Conservation (phyloP, 1,140 invertebrate genomes). For the Pogonus chalceus region DNA sequence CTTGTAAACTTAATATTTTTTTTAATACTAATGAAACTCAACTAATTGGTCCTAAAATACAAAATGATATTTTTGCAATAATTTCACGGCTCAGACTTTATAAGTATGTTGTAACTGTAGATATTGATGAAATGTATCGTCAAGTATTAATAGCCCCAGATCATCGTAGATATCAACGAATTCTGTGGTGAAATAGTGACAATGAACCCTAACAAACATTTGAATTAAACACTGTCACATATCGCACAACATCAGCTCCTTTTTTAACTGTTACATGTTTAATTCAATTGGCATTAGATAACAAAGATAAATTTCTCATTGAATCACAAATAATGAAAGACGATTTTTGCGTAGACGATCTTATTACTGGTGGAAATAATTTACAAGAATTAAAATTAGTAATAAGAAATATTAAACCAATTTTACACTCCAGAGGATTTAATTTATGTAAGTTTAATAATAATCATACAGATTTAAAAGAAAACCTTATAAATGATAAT, state of each 20-base stretch:
- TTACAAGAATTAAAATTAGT: conserved; percentile 7
- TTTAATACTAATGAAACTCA: conserved; percentile 29
- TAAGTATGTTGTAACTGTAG: conserved; percentile 19
- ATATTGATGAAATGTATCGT: conserved; percentile 22
- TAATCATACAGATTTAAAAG: background rate
- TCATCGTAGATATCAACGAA: conserved; percentile 31
- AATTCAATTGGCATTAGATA: conserved; percentile 9
- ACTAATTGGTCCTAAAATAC: conserved; percentile 27
- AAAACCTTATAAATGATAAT: background rate
- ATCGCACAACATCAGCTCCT: conserved; percentile 22
- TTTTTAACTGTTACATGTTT: conserved; percentile 22
- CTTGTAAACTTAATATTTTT: conserved; percentile 18
- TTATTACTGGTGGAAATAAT: conserved; percentile 28
- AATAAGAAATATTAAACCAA: background rate
- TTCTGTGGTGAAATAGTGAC: conserved; percentile 30
- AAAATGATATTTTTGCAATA: conserved; percentile 27
- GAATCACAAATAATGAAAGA: conserved; percentile 19
- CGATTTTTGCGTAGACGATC: conserved; percentile 38
- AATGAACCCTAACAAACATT: conserved; percentile 8
- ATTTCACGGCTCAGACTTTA: conserved; percentile 24
- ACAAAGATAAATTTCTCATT: conserved; percentile 19
- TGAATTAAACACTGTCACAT: conserved; percentile 25
- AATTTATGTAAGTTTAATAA: background rate
- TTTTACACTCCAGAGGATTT: background rate
- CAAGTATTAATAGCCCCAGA: conserved; percentile 4